Percentiles rank a stretch among this genome's conserved stretches.
Conservation (phyloP, 2,113 vertebrate species). For the Mixornis gularis region DNA sequence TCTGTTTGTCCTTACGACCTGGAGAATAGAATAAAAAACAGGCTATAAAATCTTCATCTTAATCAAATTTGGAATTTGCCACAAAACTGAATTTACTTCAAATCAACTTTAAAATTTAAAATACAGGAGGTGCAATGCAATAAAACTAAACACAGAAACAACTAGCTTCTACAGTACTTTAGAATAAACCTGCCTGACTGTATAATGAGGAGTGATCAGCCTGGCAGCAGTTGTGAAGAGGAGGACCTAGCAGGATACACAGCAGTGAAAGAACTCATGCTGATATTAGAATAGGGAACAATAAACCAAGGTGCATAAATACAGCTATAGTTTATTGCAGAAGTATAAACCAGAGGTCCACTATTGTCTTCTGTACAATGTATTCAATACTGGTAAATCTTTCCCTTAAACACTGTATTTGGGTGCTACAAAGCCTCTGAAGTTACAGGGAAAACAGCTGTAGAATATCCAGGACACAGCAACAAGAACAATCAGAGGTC, state of each 20-base stretch:
- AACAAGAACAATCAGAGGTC: not conserved
- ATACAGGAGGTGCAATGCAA: not conserved
- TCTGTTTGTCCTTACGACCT: not conserved
- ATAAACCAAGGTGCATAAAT: not conserved
- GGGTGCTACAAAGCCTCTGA: not conserved
- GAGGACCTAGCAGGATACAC: not conserved
- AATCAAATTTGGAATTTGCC: not conserved
- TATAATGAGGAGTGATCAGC: not conserved
- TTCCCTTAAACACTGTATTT: not conserved
- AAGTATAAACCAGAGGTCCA: not conserved
- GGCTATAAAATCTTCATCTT: not conserved
- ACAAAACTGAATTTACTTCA: not conserved
- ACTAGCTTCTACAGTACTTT: not conserved
- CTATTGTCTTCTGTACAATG: not conserved
- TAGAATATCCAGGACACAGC: not conserved
- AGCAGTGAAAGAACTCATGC: not conserved
- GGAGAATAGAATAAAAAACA: not conserved
- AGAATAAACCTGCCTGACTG: not conserved
- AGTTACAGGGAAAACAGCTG: not conserved
- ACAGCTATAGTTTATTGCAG: not conserved
- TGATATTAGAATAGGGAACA: not conserved
- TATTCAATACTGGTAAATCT: not conserved
- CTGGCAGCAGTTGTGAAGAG: not conserved
- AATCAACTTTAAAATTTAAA: not conserved
- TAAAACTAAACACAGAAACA: not conserved